Conservation (phyloP, 2,113 vertebrate genomes). For the Cercopithecus mona region DNA sequence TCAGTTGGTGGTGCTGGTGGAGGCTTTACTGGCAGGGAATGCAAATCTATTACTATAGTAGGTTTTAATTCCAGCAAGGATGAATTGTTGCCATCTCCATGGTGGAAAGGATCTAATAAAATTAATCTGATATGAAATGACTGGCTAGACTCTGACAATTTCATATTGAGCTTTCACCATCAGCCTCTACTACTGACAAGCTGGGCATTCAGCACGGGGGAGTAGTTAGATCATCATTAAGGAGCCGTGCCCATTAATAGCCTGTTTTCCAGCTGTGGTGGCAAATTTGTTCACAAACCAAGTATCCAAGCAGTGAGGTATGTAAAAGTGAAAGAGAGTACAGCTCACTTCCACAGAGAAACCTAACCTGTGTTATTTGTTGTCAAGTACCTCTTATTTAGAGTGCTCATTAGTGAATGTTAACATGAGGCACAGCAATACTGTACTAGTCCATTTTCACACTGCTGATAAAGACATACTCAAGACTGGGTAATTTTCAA, state of each 20-base stretch:
- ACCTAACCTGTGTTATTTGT: neutral
- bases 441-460: no score
- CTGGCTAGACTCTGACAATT: neutral
- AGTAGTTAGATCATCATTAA: neutral
- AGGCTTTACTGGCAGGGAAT: neutral
- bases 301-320: neutral
- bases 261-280: neutral
- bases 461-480: no score
- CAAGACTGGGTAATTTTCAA: no score
- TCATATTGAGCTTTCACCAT: neutral
- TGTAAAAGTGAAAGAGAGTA: neutral
- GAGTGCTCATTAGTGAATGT: neutral
- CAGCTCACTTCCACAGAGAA: neutral
- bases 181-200: neutral
- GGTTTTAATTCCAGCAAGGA: neutral
- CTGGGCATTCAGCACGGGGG: neutral
- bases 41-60: neutral
- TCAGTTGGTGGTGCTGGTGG: neutral
- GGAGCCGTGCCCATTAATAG: neutral
- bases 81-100: neutral
- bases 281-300: neutral
- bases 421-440: neutral
- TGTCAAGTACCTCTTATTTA: neutral
- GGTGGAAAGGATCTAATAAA: neutral
- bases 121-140: neutral